These are phyloP conservation scores for Lasioglossum morio DNA, from an alignment of 2,888 invertebrate species.

Conservation along the genomic window DNA sequence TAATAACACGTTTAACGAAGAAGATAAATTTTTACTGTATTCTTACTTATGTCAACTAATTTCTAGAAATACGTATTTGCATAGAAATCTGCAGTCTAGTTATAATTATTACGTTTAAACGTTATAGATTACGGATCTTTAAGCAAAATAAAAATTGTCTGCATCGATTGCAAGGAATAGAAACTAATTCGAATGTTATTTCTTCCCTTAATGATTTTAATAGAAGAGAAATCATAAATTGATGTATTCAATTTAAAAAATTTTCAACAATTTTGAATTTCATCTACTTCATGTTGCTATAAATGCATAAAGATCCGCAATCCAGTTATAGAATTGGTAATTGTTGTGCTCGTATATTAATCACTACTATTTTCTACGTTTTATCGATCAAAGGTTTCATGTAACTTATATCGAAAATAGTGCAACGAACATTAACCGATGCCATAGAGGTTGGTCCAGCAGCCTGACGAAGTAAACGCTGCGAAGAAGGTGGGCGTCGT, in stretches of 20 bases:
- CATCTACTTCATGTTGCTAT: too few relatives aligned
- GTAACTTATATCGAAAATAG: conserved; percentile 11
- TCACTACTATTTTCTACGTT: background rate
- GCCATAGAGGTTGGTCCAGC: conserved; percentile 57
- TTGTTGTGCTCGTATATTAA: background rate
- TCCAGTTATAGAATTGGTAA: background rate
- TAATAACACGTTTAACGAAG: background rate
- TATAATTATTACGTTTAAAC: too few relatives aligned
- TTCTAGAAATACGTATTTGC: background rate
- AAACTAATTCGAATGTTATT: too few relatives aligned
- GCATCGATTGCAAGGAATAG: too few relatives aligned
- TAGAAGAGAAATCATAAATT: too few relatives aligned
- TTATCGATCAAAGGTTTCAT: background rate
- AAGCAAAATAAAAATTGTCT: too few relatives aligned
- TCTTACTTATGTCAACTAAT: background rate
- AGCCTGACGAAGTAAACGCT: conserved; percentile 77
- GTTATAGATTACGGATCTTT: too few relatives aligned
- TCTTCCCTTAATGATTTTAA: too few relatives aligned
- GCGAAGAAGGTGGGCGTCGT: conserved; percentile 88
- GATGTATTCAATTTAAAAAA: too few relatives aligned
- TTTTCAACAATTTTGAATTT: too few relatives aligned
- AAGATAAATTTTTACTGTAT: background rate
- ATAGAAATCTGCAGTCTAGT: background rate
- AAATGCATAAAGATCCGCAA: too few relatives aligned
- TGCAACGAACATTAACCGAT: conserved; percentile 38